Evolutionary conservation across 2,888 invertebrate genomes (phyloP).

Genomic region (Noctua pronuba): DNA sequence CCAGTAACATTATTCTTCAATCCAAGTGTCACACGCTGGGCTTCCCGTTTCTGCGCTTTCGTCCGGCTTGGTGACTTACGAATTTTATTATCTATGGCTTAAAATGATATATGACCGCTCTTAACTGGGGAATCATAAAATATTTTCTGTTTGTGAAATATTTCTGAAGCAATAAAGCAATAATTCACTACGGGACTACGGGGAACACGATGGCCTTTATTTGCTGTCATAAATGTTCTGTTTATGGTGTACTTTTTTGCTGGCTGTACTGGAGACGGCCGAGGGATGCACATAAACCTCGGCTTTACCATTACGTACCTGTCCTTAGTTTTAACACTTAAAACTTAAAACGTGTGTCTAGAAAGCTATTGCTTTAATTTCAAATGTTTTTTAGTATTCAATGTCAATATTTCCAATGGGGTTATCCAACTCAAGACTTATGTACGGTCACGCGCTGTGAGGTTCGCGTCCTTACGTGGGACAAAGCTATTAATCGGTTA

Average conservation of each 20-base stretch:
- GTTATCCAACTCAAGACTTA: conserved; percentile 57
- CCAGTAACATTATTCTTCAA: conserved; percentile 51
- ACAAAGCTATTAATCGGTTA: conserved; percentile 55
- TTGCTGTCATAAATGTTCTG: conserved; percentile 89
- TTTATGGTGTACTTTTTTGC: conserved; percentile 90
- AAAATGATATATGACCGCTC: conserved; percentile 89
- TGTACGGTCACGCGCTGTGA: conserved; percentile 60
- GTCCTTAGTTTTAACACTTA: conserved; percentile 68
- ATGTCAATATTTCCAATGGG: conserved; percentile 62
- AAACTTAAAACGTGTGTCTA: conserved; percentile 62
- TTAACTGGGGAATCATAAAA: conserved; percentile 90
- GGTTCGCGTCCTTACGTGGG: conserved; percentile 34
- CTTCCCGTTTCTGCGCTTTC: conserved; percentile 79
- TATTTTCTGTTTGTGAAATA: conserved; percentile 91
- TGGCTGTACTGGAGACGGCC: conserved; percentile 68
- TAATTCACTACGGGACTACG: conserved; percentile 90
- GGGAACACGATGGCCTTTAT: conserved; percentile 89
- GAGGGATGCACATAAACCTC: conserved; percentile 84
- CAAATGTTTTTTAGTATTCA: conserved; percentile 64
- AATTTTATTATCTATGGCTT: conserved; percentile 90
- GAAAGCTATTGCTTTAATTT: conserved; percentile 67
- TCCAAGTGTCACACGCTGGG: conserved; percentile 64
- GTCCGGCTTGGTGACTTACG: conserved; percentile 88
- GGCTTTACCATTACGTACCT: conserved; percentile 82
- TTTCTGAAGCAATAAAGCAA: conserved; percentile 91